Evolutionary conservation across 2,113 vertebrate species (phyloP).

Genomic region (Acrocephalus kingi): DNA sequence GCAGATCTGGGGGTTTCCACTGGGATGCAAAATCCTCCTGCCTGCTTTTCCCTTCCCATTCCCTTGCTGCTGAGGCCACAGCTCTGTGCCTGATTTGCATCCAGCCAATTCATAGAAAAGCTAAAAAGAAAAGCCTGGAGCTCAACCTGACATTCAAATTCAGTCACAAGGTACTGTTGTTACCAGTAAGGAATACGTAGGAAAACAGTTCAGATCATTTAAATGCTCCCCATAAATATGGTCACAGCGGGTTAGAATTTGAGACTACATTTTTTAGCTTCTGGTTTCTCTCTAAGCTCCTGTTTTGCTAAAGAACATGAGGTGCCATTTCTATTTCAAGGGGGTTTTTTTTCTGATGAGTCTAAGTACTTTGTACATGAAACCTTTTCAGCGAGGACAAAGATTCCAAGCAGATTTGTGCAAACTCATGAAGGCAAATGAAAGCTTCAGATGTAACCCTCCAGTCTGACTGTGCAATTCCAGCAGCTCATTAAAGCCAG

Average conservation of each 20-base stretch:
- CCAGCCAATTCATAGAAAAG: neutral
- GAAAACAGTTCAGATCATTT: neutral
- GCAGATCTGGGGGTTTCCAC: neutral
- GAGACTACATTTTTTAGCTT: neutral
- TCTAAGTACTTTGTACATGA: neutral
- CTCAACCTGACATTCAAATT: neutral
- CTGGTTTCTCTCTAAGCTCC: neutral
- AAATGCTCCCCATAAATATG: neutral
- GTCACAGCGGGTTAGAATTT: neutral
- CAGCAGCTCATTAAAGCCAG: neutral
- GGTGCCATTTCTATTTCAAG: conserved; percentile 6
- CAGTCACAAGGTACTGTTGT: neutral
- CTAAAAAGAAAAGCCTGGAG: neutral
- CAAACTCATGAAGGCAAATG: neutral
- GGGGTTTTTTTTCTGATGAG: neutral
- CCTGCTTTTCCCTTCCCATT: neutral
- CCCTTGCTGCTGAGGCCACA: neutral
- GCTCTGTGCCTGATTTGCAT: neutral
- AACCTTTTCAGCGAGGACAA: neutral
- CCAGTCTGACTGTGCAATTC: neutral
- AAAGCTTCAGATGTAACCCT: neutral
- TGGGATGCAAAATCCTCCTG: neutral
- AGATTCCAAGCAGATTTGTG: neutral
- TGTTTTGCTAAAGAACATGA: neutral
- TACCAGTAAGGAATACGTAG: neutral